Conservation (phyloP, 2,888 invertebrate genomes). For the Nomada ferruginata region DNA sequence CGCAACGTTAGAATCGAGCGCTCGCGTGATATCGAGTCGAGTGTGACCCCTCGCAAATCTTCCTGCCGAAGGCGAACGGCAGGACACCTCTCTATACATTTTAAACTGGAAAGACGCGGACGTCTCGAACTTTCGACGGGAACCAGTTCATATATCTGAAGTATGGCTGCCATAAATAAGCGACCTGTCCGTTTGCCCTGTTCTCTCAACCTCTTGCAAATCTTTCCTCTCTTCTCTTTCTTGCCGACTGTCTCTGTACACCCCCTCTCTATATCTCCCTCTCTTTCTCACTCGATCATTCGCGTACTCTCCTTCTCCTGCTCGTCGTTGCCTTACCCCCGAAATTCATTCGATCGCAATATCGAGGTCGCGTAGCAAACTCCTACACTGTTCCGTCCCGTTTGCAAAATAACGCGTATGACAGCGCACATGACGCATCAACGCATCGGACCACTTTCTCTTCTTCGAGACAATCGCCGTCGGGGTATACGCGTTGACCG, state of each 20-base stretch:
- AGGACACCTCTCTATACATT: conserved; percentile 81
- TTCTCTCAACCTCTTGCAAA: conserved; percentile 77
- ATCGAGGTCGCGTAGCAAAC: conserved; percentile 63
- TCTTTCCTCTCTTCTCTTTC: conserved; percentile 51
- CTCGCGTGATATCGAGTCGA: conserved; percentile 79
- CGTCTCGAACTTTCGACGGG: conserved; percentile 84
- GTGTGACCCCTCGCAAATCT: conserved; percentile 82
- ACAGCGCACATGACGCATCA: neutral
- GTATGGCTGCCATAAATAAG: conserved; percentile 84
- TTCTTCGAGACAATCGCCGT: neutral
- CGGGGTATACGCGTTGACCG: neutral
- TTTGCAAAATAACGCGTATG: too few relatives aligned
- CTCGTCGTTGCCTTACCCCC: conserved; percentile 27
- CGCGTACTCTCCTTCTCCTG: conserved; percentile 22
- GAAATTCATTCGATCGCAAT: conserved; percentile 69
- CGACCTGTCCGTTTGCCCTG: conserved; percentile 83
- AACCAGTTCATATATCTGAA: conserved; percentile 84
- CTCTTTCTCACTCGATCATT: conserved; percentile 12
- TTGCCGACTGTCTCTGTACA: conserved; percentile 19
- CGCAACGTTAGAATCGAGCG: conserved; percentile 63
- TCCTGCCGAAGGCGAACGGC: conserved; percentile 74
- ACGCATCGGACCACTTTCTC: neutral
- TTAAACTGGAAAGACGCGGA: conserved; percentile 82
- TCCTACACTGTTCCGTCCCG: conserved; percentile 26
- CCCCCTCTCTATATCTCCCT: neutral